Evolutionary conservation across 2,113 vertebrate genomes (phyloP).

Genomic region (Barbus barbus): DNA sequence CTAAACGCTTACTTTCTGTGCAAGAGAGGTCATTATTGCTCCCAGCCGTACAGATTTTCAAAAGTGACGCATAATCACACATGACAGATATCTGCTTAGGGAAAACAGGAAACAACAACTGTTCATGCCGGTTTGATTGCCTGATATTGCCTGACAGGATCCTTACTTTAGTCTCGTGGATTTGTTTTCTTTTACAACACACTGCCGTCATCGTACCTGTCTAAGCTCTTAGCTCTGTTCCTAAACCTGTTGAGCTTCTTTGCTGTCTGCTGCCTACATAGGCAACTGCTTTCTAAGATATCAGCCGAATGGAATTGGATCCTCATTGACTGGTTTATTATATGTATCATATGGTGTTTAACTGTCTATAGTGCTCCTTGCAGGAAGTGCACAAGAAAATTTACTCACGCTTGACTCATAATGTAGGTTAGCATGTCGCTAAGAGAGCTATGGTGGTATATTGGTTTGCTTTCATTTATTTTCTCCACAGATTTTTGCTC

Average conservation of each 20-base stretch:
- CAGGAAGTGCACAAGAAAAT: not conserved
- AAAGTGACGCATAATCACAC: slow-evolving; percentile 43
- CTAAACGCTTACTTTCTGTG: slow-evolving; percentile 23
- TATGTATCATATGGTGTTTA: not conserved
- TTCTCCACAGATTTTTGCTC: not conserved
- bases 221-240: not conserved
- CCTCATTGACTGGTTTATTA: not conserved
- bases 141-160: slow-evolving; percentile 8
- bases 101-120: slow-evolving; percentile 48
- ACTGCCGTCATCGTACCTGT: not conserved
- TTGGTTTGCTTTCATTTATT: not conserved
- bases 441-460: not conserved
- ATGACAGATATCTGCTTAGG: slow-evolving; percentile 47
- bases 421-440: not conserved
- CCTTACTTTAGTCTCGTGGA: not conserved
- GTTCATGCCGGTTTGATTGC: slow-evolving; percentile 4
- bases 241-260: not conserved
- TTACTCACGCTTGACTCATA: not conserved
- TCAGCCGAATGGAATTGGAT: not conserved
- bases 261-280: not conserved
- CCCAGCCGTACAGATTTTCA: slow-evolving; percentile 5
- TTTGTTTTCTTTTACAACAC: not conserved
- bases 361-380: not conserved
- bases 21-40: slow-evolving; percentile 28
- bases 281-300: not conserved